phyloP scores from a whole-genome alignment of 2,113 vertebrate genomes.

The Neogobius melanostomus region DNA sequence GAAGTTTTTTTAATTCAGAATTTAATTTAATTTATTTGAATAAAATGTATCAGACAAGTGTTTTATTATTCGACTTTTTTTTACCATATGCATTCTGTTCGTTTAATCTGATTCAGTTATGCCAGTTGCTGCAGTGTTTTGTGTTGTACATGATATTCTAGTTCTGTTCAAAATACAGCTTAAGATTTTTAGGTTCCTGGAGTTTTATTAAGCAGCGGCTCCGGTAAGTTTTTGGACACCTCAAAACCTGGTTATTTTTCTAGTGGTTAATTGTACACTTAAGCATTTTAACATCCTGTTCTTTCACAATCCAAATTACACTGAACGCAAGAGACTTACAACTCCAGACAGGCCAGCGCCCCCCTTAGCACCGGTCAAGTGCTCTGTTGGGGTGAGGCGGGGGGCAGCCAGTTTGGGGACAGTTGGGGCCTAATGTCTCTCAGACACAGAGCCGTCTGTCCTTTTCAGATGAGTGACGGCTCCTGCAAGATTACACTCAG shows the following conservation, averaged over 20 bases:
- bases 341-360: constrained; percentile 35
- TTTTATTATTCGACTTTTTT: constrained; percentile 75
- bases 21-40: constrained; percentile 98
- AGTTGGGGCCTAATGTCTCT: constrained; percentile 41
- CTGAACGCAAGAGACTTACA: neutral
- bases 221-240: too few relatives aligned
- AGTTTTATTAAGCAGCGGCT: constrained; percentile 47
- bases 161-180: constrained; percentile 43
- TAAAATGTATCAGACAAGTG: constrained; percentile 76
- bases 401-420: constrained; percentile 55
- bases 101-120: constrained; percentile 62
- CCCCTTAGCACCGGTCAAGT: constrained; percentile 33
- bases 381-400: constrained; percentile 57
- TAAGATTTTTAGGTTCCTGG: constrained; percentile 47
- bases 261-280: neutral
- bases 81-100: constrained; percentile 8
- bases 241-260: too few relatives aligned
- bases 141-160: constrained; percentile 67
- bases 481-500: constrained; percentile 65
- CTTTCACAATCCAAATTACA: neutral
- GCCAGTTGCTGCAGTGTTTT: constrained; percentile 71
- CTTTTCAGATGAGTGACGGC: constrained; percentile 60
- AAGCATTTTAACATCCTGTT: neutral
- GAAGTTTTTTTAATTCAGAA: constrained; percentile 11
- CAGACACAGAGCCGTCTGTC: constrained; percentile 50